Percentiles rank a stretch among this genome's conserved stretches.
These are phyloP conservation scores for Drosophila borealis DNA, from an alignment of 2,888 invertebrate genomes.

Conservation along the genomic window DNA sequence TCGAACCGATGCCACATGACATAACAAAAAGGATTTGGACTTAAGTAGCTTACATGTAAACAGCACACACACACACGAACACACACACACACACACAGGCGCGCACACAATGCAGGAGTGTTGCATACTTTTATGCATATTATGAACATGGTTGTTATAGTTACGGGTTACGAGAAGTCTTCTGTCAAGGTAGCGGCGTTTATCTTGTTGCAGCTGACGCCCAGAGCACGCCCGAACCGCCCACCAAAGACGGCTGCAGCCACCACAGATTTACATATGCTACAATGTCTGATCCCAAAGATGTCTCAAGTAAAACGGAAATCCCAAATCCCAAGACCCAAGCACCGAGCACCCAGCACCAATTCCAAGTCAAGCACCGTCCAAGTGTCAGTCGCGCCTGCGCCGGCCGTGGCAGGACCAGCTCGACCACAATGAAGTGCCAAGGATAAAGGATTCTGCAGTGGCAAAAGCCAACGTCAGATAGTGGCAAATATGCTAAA, in stretches of 20 bases:
- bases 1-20: slow-evolving; percentile 61
- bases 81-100: slow-evolving; percentile 8
- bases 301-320: slow-evolving; percentile 21
- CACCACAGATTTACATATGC: slow-evolving; percentile 52
- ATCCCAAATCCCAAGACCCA: slow-evolving; percentile 7
- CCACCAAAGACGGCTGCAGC: slow-evolving; percentile 3
- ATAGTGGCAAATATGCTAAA: slow-evolving; percentile 67
- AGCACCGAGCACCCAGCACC: slow-evolving; percentile 6
- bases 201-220: slow-evolving; percentile 61
- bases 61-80: slow-evolving; percentile 39
- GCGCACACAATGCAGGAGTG: slow-evolving; percentile 33
- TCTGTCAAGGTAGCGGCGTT: slow-evolving; percentile 44
- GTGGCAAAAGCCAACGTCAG: slow-evolving; percentile 7
- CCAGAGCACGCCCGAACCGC: slow-evolving; percentile 6
- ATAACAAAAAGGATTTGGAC: slow-evolving; percentile 74
- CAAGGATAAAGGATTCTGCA: slow-evolving; percentile 29
- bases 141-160: slow-evolving; percentile 62
- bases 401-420: slow-evolving; percentile 36
- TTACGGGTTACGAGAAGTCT: slow-evolving; percentile 30
- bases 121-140: slow-evolving; percentile 74
- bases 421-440: slow-evolving; percentile 12
- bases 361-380: slow-evolving; percentile 9
- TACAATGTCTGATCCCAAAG: slow-evolving; percentile 6
- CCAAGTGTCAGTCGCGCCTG: slow-evolving; percentile 52
- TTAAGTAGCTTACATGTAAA: slow-evolving; percentile 75